Evolutionary conservation across 2,888 invertebrate genomes (phyloP), one percentile per base, ranked within the genome.

Genomic region (Andrena praecox): DNA sequence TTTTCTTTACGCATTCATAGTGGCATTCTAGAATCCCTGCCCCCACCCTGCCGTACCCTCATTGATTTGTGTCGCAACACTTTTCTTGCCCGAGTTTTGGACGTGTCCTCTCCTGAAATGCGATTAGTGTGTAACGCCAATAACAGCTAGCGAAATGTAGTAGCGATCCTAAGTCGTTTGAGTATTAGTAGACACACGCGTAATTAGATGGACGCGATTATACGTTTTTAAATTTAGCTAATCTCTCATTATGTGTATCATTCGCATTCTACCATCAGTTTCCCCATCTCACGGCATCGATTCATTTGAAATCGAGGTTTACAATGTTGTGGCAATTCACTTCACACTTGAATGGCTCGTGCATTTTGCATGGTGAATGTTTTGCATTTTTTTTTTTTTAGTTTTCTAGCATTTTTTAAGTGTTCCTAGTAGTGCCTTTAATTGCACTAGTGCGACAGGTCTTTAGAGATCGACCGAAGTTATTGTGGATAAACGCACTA

Each of bases 361-460:
- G 67, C 77, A 71, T 83, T 77, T 83, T 82, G 88, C 88, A 88
- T 88, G 88, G 68, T 42, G 85, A 87, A 87, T 87, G 87, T 78
- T 73, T 72, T 80, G 82, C 81, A 80, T 77, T 70, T 52, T 70
- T 77, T 70, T 52, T 70, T n/a, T 48, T 10, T 62, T 66, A 64
- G 52, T 77, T 77, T 68, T 5, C 4, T 60, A 70, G n/a, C 33
- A 42, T 52, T 50, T 77, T 35, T 60, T 56, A 48, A 50, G 48
- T 67, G 31, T 70, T 76, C n/a, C 48, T 52, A 29, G 16, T 42
- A 42, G 20, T 69, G 42, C 33, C 16, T 63, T 66, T 52, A 52
- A 48, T 52, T 78, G 27, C 27, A 48, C n/a, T 4, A 60, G 27
- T 50, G 5, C 12, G 10, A 35, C 16, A 73, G 29, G 66, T 56